These are phyloP conservation scores for Drosophila dives DNA, from an alignment of 2,888 invertebrate genomes.

Conservation along the genomic window DNA sequence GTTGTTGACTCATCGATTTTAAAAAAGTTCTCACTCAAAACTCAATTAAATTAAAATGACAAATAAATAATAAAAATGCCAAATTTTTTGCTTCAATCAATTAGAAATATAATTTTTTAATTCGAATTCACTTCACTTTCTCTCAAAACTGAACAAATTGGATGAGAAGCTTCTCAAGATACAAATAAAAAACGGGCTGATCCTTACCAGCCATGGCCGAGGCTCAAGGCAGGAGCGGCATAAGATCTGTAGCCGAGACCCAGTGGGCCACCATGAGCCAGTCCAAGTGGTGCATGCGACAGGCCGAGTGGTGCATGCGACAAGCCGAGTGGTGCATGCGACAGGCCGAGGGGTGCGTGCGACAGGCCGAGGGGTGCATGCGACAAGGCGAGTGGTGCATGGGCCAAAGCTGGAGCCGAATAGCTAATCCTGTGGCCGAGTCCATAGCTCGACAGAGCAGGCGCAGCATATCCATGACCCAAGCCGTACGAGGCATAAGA, in stretches of 20 bases:
- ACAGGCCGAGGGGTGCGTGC: not conserved
- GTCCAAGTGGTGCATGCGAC: slow-evolving; percentile 1
- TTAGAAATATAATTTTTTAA: slow-evolving; percentile 27
- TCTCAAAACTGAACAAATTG: slow-evolving; percentile 12
- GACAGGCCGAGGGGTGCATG: slow-evolving; percentile 15
- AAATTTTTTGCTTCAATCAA: slow-evolving; percentile 20
- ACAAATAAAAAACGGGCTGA: not conserved
- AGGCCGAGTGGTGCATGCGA: slow-evolving; percentile 9
- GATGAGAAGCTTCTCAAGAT: slow-evolving; percentile 11
- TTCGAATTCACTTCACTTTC: slow-evolving; percentile 24
- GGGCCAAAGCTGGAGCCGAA: slow-evolving; percentile 64
- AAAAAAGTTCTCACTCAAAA: not conserved
- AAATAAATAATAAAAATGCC: not conserved
- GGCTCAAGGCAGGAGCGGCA: slow-evolving; percentile 85
- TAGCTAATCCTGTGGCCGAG: slow-evolving; percentile 51
- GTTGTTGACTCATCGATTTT: not conserved
- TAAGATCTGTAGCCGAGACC: slow-evolving; percentile 53
- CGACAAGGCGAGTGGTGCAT: slow-evolving; percentile 37
- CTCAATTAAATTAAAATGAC: not conserved
- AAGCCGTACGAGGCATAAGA: slow-evolving; percentile 68
- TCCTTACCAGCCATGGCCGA: slow-evolving; percentile 81
- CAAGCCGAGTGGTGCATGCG: slow-evolving; percentile 5
- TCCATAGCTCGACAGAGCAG: slow-evolving; percentile 24
- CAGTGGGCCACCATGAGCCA: slow-evolving; percentile 25
- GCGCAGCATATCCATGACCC: slow-evolving; percentile 59